These are phyloP conservation scores for Mystacornis crossleyi DNA, from an alignment of 2,113 vertebrate genomes.

Conservation along the genomic window DNA sequence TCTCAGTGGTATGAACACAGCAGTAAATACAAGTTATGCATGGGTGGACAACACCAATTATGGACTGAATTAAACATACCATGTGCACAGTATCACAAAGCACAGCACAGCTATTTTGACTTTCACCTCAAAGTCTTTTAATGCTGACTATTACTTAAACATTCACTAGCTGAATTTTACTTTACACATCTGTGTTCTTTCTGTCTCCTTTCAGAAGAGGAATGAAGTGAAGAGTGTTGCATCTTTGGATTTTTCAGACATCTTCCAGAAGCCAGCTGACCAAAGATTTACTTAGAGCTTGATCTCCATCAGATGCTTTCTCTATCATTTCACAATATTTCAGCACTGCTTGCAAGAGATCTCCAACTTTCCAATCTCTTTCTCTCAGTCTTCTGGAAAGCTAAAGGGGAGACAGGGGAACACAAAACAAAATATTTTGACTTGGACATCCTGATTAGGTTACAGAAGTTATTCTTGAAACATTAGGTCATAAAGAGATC, in stretches of 20 bases:
- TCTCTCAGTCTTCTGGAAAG: conserved; percentile 85
- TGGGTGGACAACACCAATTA: conserved; percentile 42
- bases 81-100: conserved; percentile 62
- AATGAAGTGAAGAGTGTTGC: conserved; percentile 16
- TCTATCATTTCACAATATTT: conserved; percentile 84
- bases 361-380: conserved; percentile 86
- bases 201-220: conserved; percentile 33
- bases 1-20: conserved; percentile 43
- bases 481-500: conserved; percentile 3
- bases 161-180: conserved; percentile 29
- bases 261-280: conserved; percentile 91
- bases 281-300: conserved; percentile 72
- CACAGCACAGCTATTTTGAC: conserved; percentile 63
- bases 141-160: conserved; percentile 44
- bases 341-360: conserved; percentile 89
- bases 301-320: conserved; percentile 27
- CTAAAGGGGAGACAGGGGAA: conserved; percentile 65
- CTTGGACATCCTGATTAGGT: conserved; percentile 9
- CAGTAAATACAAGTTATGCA: conserved; percentile 33
- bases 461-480: conserved; percentile 14
- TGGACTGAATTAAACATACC: conserved; percentile 59
- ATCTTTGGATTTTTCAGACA: conserved; percentile 69
- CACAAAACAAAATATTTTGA: background rate
- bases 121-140: conserved; percentile 56
- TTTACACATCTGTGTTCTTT: conserved; percentile 2